Conservation (phyloP, 2,113 vertebrate species). For the Indicator indicator region DNA sequence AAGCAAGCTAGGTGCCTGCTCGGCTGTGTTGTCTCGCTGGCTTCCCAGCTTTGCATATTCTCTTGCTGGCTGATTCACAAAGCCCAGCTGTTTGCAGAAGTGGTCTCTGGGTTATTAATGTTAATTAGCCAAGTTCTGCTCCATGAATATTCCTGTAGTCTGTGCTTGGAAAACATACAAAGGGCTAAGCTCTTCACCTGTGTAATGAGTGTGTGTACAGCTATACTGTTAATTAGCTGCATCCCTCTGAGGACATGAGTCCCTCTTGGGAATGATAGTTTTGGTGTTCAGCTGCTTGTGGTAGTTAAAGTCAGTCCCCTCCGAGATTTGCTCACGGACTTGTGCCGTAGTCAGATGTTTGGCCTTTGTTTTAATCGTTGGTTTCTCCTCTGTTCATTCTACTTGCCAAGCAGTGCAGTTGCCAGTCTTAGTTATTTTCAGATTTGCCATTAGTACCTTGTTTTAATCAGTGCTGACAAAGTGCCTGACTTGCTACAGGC, state of each 20-base stretch:
- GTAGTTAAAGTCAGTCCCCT: not conserved
- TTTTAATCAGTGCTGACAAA: not conserved
- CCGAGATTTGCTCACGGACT: fast-evolving
- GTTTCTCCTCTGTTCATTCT: not conserved
- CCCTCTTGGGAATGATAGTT: not conserved
- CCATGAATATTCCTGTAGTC: not conserved
- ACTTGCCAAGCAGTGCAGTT: not conserved
- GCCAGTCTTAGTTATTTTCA: not conserved
- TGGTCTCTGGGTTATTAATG: not conserved
- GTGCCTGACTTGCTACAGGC: not conserved
- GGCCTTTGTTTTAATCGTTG: not conserved
- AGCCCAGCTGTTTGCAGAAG: not conserved
- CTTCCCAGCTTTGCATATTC: not conserved
- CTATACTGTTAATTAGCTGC: not conserved
- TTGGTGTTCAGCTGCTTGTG: not conserved
- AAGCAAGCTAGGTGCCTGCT: not conserved
- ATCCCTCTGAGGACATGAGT: not conserved
- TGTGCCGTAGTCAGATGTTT: not conserved
- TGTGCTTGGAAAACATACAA: not conserved
- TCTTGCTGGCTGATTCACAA: not conserved
- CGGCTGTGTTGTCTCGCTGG: not conserved
- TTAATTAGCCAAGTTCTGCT: constrained; percentile 2
- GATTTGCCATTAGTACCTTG: not conserved
- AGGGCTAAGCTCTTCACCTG: not conserved
- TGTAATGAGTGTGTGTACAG: not conserved